A percentile compares a stretch with the other conserved stretches of the same genome.
Evolutionary conservation across 1,140 invertebrate species (phyloP).

Genomic region (Platyura marginata): DNA sequence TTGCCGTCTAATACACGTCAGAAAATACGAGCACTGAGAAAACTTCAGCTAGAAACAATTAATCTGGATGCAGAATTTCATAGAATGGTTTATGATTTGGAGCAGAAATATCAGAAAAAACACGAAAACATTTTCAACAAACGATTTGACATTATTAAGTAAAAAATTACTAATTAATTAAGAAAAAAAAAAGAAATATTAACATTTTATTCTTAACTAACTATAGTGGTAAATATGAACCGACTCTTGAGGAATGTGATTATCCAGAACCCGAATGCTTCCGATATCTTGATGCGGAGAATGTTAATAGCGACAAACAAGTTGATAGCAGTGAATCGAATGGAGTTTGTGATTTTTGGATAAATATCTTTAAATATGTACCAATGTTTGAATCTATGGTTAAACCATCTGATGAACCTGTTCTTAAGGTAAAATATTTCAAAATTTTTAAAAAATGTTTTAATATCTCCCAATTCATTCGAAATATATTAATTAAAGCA

Average conservation of each 20-base stretch:
- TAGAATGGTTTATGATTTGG: conserved; percentile 68
- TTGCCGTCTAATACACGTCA: conserved; percentile 50
- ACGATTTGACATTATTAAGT: conserved; percentile 16
- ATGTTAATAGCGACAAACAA: no score
- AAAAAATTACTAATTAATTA: no score
- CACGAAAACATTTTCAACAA: conserved; percentile 19
- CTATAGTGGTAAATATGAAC: conserved; percentile 42
- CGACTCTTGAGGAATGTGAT: conserved; percentile 58
- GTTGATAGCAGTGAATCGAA: no score
- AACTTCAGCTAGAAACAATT: conserved; percentile 60
- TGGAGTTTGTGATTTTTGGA: no score
- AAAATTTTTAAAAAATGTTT: background rate
- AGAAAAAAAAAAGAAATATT: background rate
- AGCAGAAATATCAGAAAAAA: conserved; percentile 53
- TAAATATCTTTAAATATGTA: no score
- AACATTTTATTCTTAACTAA: background rate
- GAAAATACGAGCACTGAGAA: conserved; percentile 70
- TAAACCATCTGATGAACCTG: conserved; percentile 79
- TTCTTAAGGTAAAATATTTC: conserved; percentile 20
- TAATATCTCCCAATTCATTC: background rate
- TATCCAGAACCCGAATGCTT: conserved; percentile 48
- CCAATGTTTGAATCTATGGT: no score
- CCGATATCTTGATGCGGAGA: conserved; percentile 63
- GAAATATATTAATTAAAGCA: conserved; percentile 4
- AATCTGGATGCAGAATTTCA: conserved; percentile 77